Percentiles rank a stretch among this genome's conserved stretches.
Conservation (phyloP, 1,140 invertebrate species). For the Drosophila sturtevanti region DNA sequence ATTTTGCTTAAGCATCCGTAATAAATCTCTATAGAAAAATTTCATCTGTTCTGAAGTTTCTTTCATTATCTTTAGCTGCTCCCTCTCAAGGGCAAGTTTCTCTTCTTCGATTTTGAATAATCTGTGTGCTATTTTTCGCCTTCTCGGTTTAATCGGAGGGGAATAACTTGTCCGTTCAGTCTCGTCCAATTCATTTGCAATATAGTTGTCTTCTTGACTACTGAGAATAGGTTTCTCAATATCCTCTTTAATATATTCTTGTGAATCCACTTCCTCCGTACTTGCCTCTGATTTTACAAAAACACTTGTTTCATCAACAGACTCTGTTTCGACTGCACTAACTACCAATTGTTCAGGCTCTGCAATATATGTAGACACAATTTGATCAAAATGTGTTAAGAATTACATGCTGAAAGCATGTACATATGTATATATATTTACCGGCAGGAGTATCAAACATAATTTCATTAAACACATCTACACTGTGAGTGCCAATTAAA, state of each 20-base stretch:
- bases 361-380: no score
- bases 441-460: constrained; percentile 31
- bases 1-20: constrained; percentile 27
- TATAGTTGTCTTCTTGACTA: background rate
- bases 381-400: no score
- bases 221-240: background rate
- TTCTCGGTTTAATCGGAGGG: background rate
- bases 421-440: no score
- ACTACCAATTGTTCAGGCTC: no score
- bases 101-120: constrained; percentile 33
- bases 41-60: constrained; percentile 44
- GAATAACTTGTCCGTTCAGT: background rate
- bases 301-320: background rate
- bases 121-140: background rate
- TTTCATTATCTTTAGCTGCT: constrained; percentile 59
- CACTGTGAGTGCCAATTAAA: constrained; percentile 26
- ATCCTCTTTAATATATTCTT: background rate
- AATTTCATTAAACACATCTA: constrained; percentile 53
- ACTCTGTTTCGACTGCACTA: background rate
- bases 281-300: background rate
- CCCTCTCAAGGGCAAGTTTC: constrained; percentile 27
- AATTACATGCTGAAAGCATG: no score
- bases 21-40: constrained; percentile 49
- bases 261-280: constrained; percentile 2
- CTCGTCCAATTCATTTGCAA: background rate